These are phyloP conservation scores for Nematopogon swammerdamellus DNA, from an alignment of 2,888 invertebrate genomes.

Conservation along the genomic window DNA sequence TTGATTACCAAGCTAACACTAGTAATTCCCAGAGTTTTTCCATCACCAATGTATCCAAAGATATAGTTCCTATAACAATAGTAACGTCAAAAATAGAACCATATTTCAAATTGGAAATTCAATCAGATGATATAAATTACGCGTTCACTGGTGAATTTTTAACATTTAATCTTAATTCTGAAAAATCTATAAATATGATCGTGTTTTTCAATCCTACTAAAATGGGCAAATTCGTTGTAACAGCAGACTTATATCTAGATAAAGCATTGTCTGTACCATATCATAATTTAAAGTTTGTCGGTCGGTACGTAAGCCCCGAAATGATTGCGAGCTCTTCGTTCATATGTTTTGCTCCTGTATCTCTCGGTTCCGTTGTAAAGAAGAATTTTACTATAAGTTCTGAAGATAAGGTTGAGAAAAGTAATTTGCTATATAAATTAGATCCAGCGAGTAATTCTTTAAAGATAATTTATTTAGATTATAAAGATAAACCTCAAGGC, in stretches of 20 bases:
- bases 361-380: constrained; percentile 20
- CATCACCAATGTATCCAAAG: constrained; percentile 41
- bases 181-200: constrained; percentile 18
- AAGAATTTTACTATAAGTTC: constrained; percentile 24
- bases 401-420: constrained; percentile 19
- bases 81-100: constrained; percentile 30
- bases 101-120: constrained; percentile 27
- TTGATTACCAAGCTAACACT: constrained; percentile 21
- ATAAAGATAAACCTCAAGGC: not conserved
- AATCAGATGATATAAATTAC: constrained; percentile 19
- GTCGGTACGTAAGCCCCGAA: constrained; percentile 24
- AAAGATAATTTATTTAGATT: not conserved
- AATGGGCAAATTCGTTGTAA: constrained; percentile 31
- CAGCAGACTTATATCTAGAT: constrained; percentile 35
- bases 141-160: constrained; percentile 25
- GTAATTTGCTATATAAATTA: not conserved
- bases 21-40: constrained; percentile 28
- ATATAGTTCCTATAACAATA: constrained; percentile 29
- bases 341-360: constrained; percentile 37
- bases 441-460: not conserved
- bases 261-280: constrained; percentile 35
- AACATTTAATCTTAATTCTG: constrained; percentile 31
- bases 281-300: constrained; percentile 38
- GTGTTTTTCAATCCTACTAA: constrained; percentile 37
- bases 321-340: constrained; percentile 27